A percentile compares a stretch with the other conserved stretches of the same genome.
Evolutionary conservation across 2,113 vertebrate species (phyloP).

Genomic region (Climacteris rufus): DNA sequence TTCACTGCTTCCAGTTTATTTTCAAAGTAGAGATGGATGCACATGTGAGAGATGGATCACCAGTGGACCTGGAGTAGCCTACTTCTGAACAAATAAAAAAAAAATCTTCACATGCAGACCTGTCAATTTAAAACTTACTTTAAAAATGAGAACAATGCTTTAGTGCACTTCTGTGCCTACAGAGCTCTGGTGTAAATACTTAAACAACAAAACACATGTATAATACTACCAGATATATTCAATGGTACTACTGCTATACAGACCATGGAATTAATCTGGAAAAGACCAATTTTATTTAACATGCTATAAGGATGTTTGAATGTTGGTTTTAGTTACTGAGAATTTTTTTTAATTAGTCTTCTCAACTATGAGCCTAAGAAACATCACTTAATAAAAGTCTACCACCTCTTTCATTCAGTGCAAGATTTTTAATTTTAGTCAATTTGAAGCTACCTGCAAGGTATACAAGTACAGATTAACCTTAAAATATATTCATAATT

Average conservation of each 20-base stretch:
- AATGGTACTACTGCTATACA: not conserved
- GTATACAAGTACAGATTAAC: not conserved
- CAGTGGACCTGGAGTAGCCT: not conserved
- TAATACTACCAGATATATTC: not conserved
- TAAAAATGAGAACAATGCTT: not conserved
- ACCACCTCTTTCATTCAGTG: not conserved
- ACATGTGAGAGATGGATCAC: not conserved
- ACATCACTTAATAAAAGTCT: not conserved
- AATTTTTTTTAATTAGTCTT: not conserved
- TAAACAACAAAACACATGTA: not conserved
- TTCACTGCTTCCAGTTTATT: not conserved
- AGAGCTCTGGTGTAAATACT: not conserved
- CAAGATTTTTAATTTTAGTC: not conserved
- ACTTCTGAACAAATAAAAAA: not conserved
- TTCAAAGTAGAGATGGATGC: not conserved
- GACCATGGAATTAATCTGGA: not conserved
- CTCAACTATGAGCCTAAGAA: not conserved
- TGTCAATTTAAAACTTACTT: not conserved
- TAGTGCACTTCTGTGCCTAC: not conserved
- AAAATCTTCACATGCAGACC: not conserved
- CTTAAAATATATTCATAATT: not conserved
- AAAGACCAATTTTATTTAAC: not conserved
- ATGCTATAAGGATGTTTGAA: not conserved
- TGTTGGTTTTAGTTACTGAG: not conserved
- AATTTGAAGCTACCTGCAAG: constrained; percentile 20